phyloP scores from a whole-genome alignment of 2,797 vertebrate species.

The Aulostomus chinensis region DNA sequence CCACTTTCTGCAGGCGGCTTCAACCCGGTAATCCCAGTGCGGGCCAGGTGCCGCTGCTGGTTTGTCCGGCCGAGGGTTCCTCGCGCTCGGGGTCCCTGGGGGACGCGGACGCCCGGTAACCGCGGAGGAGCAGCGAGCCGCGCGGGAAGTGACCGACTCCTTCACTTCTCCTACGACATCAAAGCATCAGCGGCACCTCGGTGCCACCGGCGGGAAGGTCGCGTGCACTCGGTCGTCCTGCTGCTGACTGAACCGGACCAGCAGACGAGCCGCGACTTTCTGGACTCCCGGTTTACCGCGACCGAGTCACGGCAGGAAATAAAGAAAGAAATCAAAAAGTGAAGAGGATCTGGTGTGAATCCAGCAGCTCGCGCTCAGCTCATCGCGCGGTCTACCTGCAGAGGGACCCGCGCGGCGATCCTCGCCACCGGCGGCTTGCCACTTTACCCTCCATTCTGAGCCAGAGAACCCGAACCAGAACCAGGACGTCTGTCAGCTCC shows the following conservation, averaged over 20 bases:
- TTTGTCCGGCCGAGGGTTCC: conserved; percentile 29
- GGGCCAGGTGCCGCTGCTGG: conserved; percentile 62
- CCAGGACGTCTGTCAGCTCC: conserved; percentile 36
- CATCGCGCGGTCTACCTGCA: conserved; percentile 73
- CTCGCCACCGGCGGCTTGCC: conserved; percentile 72
- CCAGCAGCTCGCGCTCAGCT: conserved; percentile 57
- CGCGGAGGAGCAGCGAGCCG: no score
- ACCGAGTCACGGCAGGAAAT: no score
- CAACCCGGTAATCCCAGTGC: conserved; percentile 72
- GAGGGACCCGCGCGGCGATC: conserved; percentile 73
- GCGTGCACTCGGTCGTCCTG: conserved; percentile 35
- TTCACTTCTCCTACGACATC: conserved; percentile 76
- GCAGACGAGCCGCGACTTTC: no score
- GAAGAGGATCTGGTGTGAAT: conserved; percentile 19
- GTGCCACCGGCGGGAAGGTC: conserved; percentile 52
- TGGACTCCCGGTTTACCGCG: no score
- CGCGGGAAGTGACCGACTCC: no score
- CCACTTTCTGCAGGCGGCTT: conserved; percentile 67
- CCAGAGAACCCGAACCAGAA: no score
- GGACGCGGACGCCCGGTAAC: conserved; percentile 16
- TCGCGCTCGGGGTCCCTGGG: conserved; percentile 45
- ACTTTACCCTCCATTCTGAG: conserved; percentile 77
- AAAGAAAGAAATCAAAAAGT: no score
- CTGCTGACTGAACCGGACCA: conserved; percentile 46
- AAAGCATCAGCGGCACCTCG: conserved; percentile 67